Evolutionary conservation across 2,113 vertebrate species (phyloP), one percentile per base, ranked within the genome.

Genomic region (Camarhynchus parvulus): DNA sequence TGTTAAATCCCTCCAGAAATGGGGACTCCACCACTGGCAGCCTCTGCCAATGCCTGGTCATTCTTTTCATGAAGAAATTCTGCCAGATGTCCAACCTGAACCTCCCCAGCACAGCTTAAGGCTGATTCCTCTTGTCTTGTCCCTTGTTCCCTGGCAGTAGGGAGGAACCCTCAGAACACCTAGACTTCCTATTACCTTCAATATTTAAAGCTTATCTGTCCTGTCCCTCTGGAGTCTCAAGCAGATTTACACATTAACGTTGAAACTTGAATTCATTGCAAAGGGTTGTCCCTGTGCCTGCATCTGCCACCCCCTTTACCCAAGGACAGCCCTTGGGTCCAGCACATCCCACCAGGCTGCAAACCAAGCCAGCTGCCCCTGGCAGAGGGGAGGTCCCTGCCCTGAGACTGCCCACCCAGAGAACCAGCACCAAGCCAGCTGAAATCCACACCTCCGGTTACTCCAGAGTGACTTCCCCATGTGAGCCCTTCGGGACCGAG

Each of bases 321-420:
- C 8, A 6, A 1, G 67, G 39, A n/a, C 2, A 0, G 30, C 28
- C 35, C 35, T 3, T 2, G 27, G 4, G 0, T 15, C 22, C 31
- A 31, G 58, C 25, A 49, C 30, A n/a, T 30, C 37, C 41, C 68
- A 30, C 24, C 59, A 4, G 2, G 0, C 11, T 19, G 42, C 56
- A 63, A 46, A 15, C 2, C 0, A 13, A 25, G 31, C 0, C 6
- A 55, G 75, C n/a, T 41, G 31, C 42, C 44, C 20, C 39, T 10
- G 2, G 0, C 17, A 42, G 14, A 46, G 35, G 53, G 16, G 2
- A 28, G 2, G 19, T 21, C 62, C 35, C 58, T 46, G 67, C 47
- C 56, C 47, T 2, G 24, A 21, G 15, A 28, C 9, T 8, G 46
- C 41, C 55, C 49, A 2, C n/a, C 8, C 5, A 5, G 30, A 69